phyloP scores from a whole-genome alignment of 2,888 invertebrate genomes.

The Mesoligia furuncula region DNA sequence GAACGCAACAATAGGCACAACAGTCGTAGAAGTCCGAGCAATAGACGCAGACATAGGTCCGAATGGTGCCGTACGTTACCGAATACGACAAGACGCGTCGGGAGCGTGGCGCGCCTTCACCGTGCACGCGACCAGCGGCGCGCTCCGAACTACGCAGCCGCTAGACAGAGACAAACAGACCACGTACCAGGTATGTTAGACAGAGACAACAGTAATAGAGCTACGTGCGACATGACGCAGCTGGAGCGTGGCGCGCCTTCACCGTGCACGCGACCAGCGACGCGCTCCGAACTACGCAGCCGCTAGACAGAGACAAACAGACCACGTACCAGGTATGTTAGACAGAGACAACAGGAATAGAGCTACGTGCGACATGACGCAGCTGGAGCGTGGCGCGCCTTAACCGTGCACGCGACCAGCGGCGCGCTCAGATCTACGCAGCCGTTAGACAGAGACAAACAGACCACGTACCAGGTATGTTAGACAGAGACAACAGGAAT shows the following conservation, averaged over 20 bases:
- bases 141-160: slow-evolving; percentile 92
- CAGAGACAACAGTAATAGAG: not conserved
- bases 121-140: slow-evolving; percentile 94
- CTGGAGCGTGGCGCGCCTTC: slow-evolving; percentile 95
- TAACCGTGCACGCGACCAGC: slow-evolving; percentile 94
- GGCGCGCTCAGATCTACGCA: slow-evolving; percentile 94
- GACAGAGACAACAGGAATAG: slow-evolving; percentile 32
- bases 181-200: slow-evolving; percentile 93
- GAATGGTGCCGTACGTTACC: slow-evolving; percentile 97
- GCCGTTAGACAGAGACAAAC: slow-evolving; percentile 94
- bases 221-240: slow-evolving; percentile 93
- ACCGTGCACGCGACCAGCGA: slow-evolving; percentile 95
- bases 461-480: slow-evolving; percentile 95
- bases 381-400: slow-evolving; percentile 95
- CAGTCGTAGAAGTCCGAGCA: slow-evolving; percentile 95
- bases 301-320: slow-evolving; percentile 95
- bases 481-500: slow-evolving; percentile 52
- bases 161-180: slow-evolving; percentile 96
- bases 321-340: slow-evolving; percentile 95
- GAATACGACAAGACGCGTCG: slow-evolving; percentile 94
- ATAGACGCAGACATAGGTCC: slow-evolving; percentile 96
- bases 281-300: slow-evolving; percentile 92
- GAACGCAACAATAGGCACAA: slow-evolving; percentile 96
- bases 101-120: slow-evolving; percentile 96
- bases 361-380: slow-evolving; percentile 92